Evolutionary conservation across 2,797 vertebrate genomes (phyloP), one percentile per base, ranked within the genome.

Genomic region (Semaprochilodus insignis): DNA sequence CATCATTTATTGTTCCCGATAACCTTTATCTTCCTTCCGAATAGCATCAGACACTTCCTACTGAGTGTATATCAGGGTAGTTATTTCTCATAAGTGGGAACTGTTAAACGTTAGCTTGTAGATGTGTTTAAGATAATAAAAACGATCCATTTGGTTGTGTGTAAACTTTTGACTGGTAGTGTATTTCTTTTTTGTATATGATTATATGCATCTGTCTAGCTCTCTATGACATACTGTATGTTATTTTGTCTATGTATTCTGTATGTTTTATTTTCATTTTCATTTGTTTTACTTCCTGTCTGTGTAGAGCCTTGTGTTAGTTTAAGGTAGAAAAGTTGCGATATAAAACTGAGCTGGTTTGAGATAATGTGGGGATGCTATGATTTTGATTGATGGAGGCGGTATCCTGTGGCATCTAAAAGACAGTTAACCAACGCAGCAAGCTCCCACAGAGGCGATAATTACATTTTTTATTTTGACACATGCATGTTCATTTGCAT

Each of bases 361-460:
- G 23, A 60, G 60, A 63, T 63, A 19, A 31, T 34, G 63, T 36
- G 17, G 6, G 31, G 5, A 17, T 36, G 31, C 27, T 27, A 34
- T 36, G 63, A 5, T 1, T 65, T 65, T 65, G 14, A 65, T 7
- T 66, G 63, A 66, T 66, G 63, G 5, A 2, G 14, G 16, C 6
- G 31, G 15, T 17, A 15, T 34, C 63, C 3, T 36, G 17, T 19
- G 6, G 34, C 7, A 36, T 31, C 23, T 62, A 63, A 31, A 63
- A 31, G 13, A 16, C 27, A 65, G 62, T 65, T 65, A 65, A 31
- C 27, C 15, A 65, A 6, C 52, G 44, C 63, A 27, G 65, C 60
- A 67, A 73, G 73, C 74, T 63, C 77, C 77, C 74, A 83, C 73
- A 67, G 74, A 83, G 77, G 77, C 69, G 81, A 80, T 85, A 80